Base-by-base conservation (phyloP, 2,888 invertebrate species). In the Epistrophella euchroma region DNA sequence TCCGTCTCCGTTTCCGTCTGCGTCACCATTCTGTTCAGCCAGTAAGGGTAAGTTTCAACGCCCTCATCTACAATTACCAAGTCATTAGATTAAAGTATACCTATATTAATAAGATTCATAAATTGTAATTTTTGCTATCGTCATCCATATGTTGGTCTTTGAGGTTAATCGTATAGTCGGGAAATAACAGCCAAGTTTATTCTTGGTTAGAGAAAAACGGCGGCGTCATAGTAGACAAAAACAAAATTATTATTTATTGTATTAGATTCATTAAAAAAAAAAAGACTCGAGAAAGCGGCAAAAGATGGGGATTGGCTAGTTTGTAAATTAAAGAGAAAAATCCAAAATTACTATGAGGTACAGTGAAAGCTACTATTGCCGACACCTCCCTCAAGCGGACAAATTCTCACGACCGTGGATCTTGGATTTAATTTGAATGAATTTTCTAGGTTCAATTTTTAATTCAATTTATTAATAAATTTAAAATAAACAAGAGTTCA, bases 11-110 rank as follows among this genome's bases (percentile, higher is more conserved):
- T n/a, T n/a, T n/a, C n/a, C n/a, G n/a, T n/a, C n/a, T n/a, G n/a
- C n/a, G n/a, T n/a, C n/a, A n/a, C n/a, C n/a, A n/a, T n/a, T n/a
- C n/a, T n/a, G n/a, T n/a, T n/a, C n/a, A n/a, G n/a, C n/a, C n/a
- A n/a, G n/a, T n/a, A n/a, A 15, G 22, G 35, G 60, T 52, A 28
- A 7, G 7, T 37, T 60, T 4, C 22, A 17, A 19, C 10, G 17
- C 22, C 60, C 22, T 60, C 1, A 37, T 2, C 37, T 60, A 2
- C 9, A 60, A 15, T 40, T 22, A 40, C 22, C 40, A 40, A 60
- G 60, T 60, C 40, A 37, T 37, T 22, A 60, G 60, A 60, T 60
- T 60, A 37, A 60, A 60, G 22, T 37, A 60, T 52, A 19, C 47
- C 9, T 7, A 37, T 40, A 60, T 60, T 40, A 60, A 60, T 60